These are phyloP conservation scores for Sus scrofa DNA, from an alignment of 2,113 vertebrate genomes.

Conservation along the genomic window DNA sequence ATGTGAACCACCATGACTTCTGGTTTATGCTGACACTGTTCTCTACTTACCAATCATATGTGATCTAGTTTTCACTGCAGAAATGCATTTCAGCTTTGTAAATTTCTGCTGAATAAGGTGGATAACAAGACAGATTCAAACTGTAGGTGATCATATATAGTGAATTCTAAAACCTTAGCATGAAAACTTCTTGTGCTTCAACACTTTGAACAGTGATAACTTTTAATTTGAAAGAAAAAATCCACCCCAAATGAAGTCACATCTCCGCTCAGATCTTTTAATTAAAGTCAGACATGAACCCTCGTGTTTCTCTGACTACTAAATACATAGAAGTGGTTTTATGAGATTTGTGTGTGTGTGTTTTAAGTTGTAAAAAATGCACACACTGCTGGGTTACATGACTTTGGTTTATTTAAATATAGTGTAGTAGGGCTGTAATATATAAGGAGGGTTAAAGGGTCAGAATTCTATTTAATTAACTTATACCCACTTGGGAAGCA, in stretches of 20 bases:
- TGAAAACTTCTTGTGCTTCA: constrained; percentile 52
- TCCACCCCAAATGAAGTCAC: constrained; percentile 59
- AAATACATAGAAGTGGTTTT: constrained; percentile 86
- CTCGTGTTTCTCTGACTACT: constrained; percentile 80
- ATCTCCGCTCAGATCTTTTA: constrained; percentile 83
- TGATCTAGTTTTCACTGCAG: not conserved
- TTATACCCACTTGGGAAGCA: constrained; percentile 79
- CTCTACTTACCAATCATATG: not conserved
- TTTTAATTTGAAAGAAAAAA: constrained; percentile 75
- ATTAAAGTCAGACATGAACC: constrained; percentile 85
- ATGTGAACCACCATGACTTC: not conserved
- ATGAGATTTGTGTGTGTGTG: constrained; percentile 81
- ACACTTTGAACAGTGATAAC: constrained; percentile 52
- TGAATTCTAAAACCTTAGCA: constrained; percentile 63
- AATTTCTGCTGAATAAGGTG: constrained; percentile 11
- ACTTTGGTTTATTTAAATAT: constrained; percentile 88
- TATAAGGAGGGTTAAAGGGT: constrained; percentile 82
- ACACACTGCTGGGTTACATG: constrained; percentile 75
- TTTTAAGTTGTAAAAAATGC: constrained; percentile 83
- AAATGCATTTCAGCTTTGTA: constrained; percentile 23
- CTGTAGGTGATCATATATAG: constrained; percentile 9
- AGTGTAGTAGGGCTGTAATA: constrained; percentile 83
- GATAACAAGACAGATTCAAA: not conserved
- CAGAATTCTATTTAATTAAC: constrained; percentile 86
- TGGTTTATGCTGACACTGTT: not conserved